Conservation (phyloP, 92 coral and sea anemone species). For the Epizoanthus illoricatus region DNA sequence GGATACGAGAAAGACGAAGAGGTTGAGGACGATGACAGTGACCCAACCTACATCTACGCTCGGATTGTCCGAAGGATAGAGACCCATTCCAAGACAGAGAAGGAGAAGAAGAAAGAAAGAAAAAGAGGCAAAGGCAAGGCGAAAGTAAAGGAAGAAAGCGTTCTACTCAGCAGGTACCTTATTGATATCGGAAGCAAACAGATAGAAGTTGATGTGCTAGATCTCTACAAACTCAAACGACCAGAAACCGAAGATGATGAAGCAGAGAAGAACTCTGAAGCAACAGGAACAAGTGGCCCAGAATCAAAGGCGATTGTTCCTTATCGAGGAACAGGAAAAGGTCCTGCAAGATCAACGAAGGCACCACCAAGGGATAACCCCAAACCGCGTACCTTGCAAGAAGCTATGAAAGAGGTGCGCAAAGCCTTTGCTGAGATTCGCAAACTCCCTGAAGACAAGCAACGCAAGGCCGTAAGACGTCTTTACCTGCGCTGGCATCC, state of each 20-base stretch:
- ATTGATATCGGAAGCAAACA: slow-evolving; percentile 74
- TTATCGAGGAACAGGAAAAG: slow-evolving; percentile 45
- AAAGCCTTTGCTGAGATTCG: slow-evolving; percentile 71
- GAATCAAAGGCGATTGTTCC: slow-evolving; percentile 57
- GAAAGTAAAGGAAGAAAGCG: slow-evolving; percentile 53
- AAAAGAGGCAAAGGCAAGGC: slow-evolving; percentile 46
- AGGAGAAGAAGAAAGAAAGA: slow-evolving; percentile 55
- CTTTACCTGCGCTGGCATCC: slow-evolving; percentile 94
- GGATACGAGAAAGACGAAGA: slow-evolving; percentile 68
- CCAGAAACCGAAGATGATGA: slow-evolving; percentile 43
- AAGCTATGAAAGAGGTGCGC: slow-evolving; percentile 65
- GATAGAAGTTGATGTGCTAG: slow-evolving; percentile 78
- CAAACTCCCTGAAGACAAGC: slow-evolving; percentile 73
- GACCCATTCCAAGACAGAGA: slow-evolving; percentile 41
- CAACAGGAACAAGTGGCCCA: slow-evolving; percentile 9
- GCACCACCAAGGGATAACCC: slow-evolving; percentile 37
- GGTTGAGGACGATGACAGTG: slow-evolving; percentile 45
- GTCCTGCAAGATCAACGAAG: slow-evolving; percentile 34
- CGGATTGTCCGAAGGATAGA: slow-evolving; percentile 49
- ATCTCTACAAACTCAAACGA: slow-evolving; percentile 82
- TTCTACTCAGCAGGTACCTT: slow-evolving; percentile 63
- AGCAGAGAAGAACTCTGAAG: slow-evolving; percentile 30
- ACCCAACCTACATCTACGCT: slow-evolving; percentile 58
- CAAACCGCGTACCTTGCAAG: slow-evolving; percentile 62
- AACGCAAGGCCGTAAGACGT: slow-evolving; percentile 66